phyloP scores from a whole-genome alignment of 2,888 invertebrate genomes.

The Dicyrtoma fusca region DNA sequence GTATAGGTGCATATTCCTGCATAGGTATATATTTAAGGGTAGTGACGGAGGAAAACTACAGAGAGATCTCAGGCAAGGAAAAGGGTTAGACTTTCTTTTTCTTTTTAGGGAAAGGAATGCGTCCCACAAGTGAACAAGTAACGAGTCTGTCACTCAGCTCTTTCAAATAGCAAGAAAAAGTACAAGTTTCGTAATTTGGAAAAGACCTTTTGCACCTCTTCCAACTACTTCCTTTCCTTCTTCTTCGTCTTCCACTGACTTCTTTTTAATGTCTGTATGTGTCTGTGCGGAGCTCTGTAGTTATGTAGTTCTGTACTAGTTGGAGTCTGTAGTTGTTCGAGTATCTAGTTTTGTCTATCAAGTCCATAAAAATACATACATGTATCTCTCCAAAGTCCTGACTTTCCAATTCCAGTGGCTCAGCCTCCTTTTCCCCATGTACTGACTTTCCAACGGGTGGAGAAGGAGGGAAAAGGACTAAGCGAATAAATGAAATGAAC shows the following conservation, averaged over 20 bases:
- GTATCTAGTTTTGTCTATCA: background rate
- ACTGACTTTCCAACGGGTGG: too few relatives aligned
- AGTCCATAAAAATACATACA: too few relatives aligned
- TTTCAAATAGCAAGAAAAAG: conserved; percentile 43
- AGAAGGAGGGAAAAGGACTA: conserved; percentile 18
- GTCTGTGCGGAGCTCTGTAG: background rate
- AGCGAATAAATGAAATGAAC: conserved; percentile 43
- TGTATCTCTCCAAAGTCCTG: too few relatives aligned
- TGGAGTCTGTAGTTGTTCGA: background rate
- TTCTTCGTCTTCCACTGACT: conserved; percentile 3
- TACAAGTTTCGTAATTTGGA: conserved; percentile 47
- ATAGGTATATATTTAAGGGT: too few relatives aligned
- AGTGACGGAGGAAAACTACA: too few relatives aligned
- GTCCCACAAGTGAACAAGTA: conserved; percentile 40
- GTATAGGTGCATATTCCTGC: too few relatives aligned
- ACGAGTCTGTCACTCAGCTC: conserved; percentile 49
- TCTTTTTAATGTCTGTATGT: conserved; percentile 1
- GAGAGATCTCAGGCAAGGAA: background rate
- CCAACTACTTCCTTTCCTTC: conserved; percentile 1
- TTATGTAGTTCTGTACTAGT: background rate
- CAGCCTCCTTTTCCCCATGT: too few relatives aligned
- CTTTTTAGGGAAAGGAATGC: conserved; percentile 28
- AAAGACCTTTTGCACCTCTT: conserved; percentile 40
- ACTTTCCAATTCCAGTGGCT: too few relatives aligned
- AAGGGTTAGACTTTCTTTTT: conserved; percentile 18